Evolutionary conservation across 2,113 vertebrate genomes (phyloP).

Genomic region (Dicrurus megarhynchus): DNA sequence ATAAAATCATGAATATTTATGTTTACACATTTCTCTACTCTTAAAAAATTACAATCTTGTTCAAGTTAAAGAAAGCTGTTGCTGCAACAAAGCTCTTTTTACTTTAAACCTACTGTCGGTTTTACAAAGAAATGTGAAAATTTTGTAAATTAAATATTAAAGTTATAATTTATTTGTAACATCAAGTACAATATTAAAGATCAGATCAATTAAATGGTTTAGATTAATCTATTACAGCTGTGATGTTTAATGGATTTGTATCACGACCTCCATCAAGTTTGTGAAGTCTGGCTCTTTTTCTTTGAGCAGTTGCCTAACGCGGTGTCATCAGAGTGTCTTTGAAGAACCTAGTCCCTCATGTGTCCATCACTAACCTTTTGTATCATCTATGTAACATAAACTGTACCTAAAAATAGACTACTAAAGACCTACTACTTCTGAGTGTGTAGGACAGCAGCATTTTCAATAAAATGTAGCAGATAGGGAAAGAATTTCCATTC

Average conservation of each 20-base stretch:
- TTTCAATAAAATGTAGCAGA: not conserved
- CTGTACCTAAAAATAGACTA: not conserved
- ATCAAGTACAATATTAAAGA: constrained; percentile 27
- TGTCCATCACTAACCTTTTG: not conserved
- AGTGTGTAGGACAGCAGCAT: not conserved
- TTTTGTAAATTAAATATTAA: constrained; percentile 5
- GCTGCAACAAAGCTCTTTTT: not conserved
- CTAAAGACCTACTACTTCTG: not conserved
- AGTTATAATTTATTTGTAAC: constrained; percentile 30
- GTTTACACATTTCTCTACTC: constrained; percentile 19
- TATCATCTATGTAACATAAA: not conserved
- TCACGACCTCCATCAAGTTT: not conserved
- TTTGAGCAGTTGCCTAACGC: not conserved
- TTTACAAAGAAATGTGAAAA: constrained; percentile 31
- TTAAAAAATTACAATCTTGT: not conserved
- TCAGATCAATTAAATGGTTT: not conserved
- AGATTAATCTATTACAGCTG: not conserved
- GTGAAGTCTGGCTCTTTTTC: not conserved
- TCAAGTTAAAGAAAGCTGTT: constrained; percentile 3
- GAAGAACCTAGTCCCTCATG: not conserved
- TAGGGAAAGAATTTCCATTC: not conserved
- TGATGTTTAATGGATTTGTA: not conserved
- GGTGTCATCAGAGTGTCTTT: not conserved
- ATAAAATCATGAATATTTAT: not conserved
- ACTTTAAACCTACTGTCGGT: constrained; percentile 5